Base-by-base conservation (phyloP, 2,888 invertebrate species). In the Allacma fusca region DNA sequence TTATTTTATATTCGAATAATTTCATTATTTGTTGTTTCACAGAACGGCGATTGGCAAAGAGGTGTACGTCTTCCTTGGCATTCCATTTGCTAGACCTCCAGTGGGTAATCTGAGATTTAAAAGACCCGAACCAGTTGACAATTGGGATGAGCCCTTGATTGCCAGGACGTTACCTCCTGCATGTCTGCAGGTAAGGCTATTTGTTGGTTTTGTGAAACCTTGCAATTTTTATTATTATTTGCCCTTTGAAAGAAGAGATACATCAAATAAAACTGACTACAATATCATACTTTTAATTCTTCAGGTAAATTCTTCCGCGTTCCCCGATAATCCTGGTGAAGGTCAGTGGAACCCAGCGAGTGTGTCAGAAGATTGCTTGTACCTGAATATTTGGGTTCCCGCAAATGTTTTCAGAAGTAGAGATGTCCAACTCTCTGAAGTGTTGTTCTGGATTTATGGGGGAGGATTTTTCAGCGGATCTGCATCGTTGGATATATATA, bases 31-130 rank as follows among this genome's bases (percentile, higher is more conserved):
- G n/a, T n/a, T n/a, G n/a, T n/a, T n/a, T 7, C 21, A 7, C 29
- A 78, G 78, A 62, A 69, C 72, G 28, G 26, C 65, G 26, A 34
- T 70, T 4, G 79, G 79, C 1, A 91, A 94, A 73, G 92, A 95
- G 87, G 93, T 96, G 28, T 94, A 95, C 86, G 92, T 93, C 71
- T 96, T 94, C 85, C 92, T 92, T 74, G 95, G 96, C 7, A 93
- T 96, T 81, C 96, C 96, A 21, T 96, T 94, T 86, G 96, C 96
- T 7, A 94, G 94, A 86, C 93, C 96, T 1, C 96, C 96, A 1
- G 87, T 95, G 44, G 95, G 94, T 24, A 40, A 70, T 4, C 28
- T 44, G 12, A 70, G 70, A 50, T 70, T 70, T 44, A 70, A 28
- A n/a, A 9, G 70, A 70, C 70, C 70, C 1, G 70, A 70, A n/a